Percentiles rank a stretch among this genome's conserved stretches.
phyloP scores from a whole-genome alignment of 2,113 vertebrate species.

The Uria aalge region DNA sequence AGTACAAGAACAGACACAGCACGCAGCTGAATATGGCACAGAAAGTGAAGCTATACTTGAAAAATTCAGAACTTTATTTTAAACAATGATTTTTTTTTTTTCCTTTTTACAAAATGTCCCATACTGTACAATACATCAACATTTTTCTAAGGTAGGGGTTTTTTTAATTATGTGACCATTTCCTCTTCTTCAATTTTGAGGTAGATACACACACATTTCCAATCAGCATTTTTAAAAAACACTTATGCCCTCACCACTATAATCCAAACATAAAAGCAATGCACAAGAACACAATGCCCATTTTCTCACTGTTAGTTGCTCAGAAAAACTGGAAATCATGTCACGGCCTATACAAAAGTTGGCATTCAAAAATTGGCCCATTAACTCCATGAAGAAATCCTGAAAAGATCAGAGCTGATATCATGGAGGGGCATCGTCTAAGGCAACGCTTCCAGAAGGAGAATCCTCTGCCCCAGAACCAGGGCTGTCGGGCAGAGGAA shows the following conservation, averaged over 20 bases:
- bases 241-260: background rate
- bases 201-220: background rate
- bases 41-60: background rate
- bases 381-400: background rate
- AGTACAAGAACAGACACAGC: background rate
- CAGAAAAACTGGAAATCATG: background rate
- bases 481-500: constrained; percentile 12
- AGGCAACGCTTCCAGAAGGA: constrained; percentile 36
- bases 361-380: background rate
- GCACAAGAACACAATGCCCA: background rate
- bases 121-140: background rate
- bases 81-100: background rate
- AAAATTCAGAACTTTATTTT: constrained; percentile 22
- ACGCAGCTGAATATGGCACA: rapidly evolving
- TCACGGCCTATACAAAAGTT: background rate
- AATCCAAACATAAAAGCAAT: background rate
- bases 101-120: background rate
- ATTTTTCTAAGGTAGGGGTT: background rate
- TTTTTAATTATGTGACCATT: background rate
- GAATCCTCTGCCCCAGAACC: constrained; percentile 48
- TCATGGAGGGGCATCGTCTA: constrained; percentile 49
- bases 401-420: background rate
- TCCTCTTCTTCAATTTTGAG: background rate
- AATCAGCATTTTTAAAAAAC: background rate
- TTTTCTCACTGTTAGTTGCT: background rate